A percentile compares a stretch with the other conserved stretches of the same genome.
phyloP scores from a whole-genome alignment of 1,140 invertebrate genomes.

The Cydia amplana region DNA sequence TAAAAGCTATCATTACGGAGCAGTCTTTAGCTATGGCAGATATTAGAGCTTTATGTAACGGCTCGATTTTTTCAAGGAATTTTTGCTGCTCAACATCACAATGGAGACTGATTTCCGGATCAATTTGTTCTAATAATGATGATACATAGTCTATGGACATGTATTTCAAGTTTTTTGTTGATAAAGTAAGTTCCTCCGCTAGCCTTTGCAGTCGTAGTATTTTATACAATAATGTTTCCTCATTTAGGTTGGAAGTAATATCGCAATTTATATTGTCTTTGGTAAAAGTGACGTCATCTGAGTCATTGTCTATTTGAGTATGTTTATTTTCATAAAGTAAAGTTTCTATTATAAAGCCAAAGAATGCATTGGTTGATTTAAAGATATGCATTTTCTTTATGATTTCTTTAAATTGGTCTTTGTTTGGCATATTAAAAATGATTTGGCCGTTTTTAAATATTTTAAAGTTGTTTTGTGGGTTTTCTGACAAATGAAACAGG shows the following conservation, averaged over 20 bases:
- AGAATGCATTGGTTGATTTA: constrained; percentile 51
- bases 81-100: constrained; percentile 44
- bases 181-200: constrained; percentile 46
- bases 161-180: constrained; percentile 26
- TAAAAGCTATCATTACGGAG: constrained; percentile 75
- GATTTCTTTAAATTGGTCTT: constrained; percentile 47
- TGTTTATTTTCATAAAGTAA: constrained; percentile 45
- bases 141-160: constrained; percentile 49
- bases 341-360: constrained; percentile 59
- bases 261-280: constrained; percentile 45
- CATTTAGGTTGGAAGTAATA: constrained; percentile 44
- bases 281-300: not conserved
- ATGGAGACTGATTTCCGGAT: constrained; percentile 47
- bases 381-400: constrained; percentile 47
- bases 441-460: constrained; percentile 83
- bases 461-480: constrained; percentile 88
- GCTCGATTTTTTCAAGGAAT: constrained; percentile 47
- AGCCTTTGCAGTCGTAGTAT: constrained; percentile 65
- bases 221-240: constrained; percentile 56
- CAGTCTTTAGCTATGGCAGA: constrained; percentile 73
- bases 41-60: constrained; percentile 57
- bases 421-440: constrained; percentile 79
- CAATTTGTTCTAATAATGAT: constrained; percentile 47
- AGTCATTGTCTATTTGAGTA: not conserved
- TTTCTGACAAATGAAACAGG: constrained; percentile 80